Conservation (phyloP, 1,140 invertebrate species). For the Carcinoscorpius rotundicauda region DNA sequence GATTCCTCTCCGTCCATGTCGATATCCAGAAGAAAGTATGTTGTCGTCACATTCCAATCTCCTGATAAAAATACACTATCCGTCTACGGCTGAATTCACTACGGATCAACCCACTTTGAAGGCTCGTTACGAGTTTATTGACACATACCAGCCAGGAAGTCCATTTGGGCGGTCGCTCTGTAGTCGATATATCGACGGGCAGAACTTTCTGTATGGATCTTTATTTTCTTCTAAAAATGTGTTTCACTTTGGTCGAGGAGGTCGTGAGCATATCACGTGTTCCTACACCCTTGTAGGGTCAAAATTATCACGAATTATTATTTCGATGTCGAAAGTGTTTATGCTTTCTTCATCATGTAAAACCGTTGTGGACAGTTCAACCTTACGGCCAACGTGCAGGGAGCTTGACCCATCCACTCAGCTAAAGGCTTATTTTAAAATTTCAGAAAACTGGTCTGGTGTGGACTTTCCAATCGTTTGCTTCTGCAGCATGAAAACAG, state of each 20-base stretch:
- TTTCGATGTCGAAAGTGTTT: slow-evolving; percentile 9
- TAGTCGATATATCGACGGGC: slow-evolving; percentile 18
- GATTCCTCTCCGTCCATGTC: slow-evolving; percentile 19
- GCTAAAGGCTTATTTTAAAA: neutral
- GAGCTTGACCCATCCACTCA: too few species aligned
- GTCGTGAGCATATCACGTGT: slow-evolving; percentile 20
- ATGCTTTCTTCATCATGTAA: slow-evolving; percentile 5
- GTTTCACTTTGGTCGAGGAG: slow-evolving; percentile 25
- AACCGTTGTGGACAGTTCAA: slow-evolving; percentile 13
- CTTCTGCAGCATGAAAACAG: slow-evolving; percentile 50
- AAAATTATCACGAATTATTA: slow-evolving; percentile 15
- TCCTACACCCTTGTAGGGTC: slow-evolving; percentile 18
- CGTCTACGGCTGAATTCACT: slow-evolving; percentile 13
- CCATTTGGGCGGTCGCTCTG: slow-evolving; percentile 20
- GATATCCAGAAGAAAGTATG: slow-evolving; percentile 22
- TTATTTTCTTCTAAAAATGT: slow-evolving; percentile 21
- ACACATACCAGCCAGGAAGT: slow-evolving; percentile 11
- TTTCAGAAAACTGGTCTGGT: neutral
- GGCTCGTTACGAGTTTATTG: slow-evolving; percentile 24
- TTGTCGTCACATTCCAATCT: slow-evolving; percentile 20
- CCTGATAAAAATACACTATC: slow-evolving; percentile 14
- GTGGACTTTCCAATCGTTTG: slow-evolving; percentile 47
- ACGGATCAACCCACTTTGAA: slow-evolving; percentile 17
- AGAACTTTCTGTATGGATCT: slow-evolving; percentile 6
- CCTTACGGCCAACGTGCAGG: neutral